phyloP scores from a whole-genome alignment of 2,797 vertebrate species.

The Echiichthys vipera region DNA sequence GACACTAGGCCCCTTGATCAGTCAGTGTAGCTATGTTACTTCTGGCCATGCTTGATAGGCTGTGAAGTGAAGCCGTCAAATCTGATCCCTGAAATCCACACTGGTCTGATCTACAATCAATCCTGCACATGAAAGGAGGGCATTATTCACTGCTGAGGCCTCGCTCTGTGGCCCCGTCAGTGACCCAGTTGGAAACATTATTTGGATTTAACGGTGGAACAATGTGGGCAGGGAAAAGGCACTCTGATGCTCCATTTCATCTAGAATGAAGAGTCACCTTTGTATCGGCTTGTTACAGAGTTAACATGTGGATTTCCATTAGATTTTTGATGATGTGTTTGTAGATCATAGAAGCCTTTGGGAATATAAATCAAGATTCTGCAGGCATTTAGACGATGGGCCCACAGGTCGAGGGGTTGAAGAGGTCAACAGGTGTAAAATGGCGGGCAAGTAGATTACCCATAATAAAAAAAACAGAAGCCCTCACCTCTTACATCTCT shows the following conservation, averaged over 20 bases:
- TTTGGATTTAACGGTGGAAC: conserved; percentile 24
- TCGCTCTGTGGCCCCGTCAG: conserved; percentile 29
- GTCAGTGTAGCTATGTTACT: conserved; percentile 44
- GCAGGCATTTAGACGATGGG: background rate
- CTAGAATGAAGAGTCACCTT: background rate
- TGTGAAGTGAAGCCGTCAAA: conserved; percentile 66
- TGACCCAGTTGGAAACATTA: conserved; percentile 41
- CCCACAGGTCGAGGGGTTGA: background rate
- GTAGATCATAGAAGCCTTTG: background rate
- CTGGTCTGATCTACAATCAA: conserved; percentile 68
- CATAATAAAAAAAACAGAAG: background rate
- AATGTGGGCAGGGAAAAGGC: conserved; percentile 9
- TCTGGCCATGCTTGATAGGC: conserved; percentile 59
- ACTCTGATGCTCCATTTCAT: conserved; percentile 2
- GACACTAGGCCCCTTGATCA: conserved; percentile 55
- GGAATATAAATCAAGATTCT: conserved; percentile 6
- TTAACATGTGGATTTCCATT: background rate
- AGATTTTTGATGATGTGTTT: background rate
- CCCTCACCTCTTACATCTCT: background rate
- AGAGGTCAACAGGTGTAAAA: background rate
- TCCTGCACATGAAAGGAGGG: conserved; percentile 58
- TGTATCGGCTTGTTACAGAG: background rate
- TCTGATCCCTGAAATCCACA: conserved; percentile 76
- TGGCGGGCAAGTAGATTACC: background rate
- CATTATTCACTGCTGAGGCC: conserved; percentile 66